A percentile compares a stretch with the other conserved stretches of the same genome.
These are phyloP conservation scores for Himantopus leucocephalus DNA, from an alignment of 2,113 vertebrate species.

Conservation along the genomic window DNA sequence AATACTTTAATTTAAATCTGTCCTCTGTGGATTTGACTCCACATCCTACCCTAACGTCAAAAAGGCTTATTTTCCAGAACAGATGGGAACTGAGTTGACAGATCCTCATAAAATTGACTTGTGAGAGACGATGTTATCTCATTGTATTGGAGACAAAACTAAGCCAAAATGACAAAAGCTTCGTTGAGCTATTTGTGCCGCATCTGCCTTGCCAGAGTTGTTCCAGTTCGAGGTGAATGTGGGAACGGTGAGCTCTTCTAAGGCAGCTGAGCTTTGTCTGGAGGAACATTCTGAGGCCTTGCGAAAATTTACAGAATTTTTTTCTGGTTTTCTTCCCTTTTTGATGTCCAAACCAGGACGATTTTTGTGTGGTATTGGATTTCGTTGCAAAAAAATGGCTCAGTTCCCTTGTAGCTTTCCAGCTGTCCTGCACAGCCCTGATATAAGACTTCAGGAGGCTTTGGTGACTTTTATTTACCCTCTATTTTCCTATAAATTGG, in stretches of 20 bases:
- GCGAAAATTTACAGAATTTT: background rate
- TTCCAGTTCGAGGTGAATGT: background rate
- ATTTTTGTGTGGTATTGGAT: background rate
- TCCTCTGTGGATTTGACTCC: background rate
- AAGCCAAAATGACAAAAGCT: constrained; percentile 33
- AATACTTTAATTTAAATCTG: background rate
- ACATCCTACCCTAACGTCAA: background rate
- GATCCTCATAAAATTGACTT: constrained; percentile 51
- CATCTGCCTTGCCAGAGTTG: background rate
- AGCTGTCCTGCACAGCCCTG: background rate
- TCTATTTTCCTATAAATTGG: background rate
- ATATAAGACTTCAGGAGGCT: accelerated
- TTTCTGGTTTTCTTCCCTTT: background rate
- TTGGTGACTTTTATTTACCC: background rate
- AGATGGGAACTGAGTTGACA: constrained; percentile 41
- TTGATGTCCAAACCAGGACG: background rate
- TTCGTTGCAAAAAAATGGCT: background rate
- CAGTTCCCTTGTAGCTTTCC: background rate
- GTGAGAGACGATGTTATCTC: constrained; percentile 37
- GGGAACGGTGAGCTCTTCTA: background rate
- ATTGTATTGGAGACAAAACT: background rate
- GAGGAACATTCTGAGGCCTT: background rate
- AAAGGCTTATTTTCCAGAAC: constrained; percentile 21
- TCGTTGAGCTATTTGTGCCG: background rate
- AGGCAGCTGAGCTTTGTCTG: background rate